Base-by-base conservation (phyloP, 2,888 invertebrate genomes). In the Eretmocerus hayati region DNA sequence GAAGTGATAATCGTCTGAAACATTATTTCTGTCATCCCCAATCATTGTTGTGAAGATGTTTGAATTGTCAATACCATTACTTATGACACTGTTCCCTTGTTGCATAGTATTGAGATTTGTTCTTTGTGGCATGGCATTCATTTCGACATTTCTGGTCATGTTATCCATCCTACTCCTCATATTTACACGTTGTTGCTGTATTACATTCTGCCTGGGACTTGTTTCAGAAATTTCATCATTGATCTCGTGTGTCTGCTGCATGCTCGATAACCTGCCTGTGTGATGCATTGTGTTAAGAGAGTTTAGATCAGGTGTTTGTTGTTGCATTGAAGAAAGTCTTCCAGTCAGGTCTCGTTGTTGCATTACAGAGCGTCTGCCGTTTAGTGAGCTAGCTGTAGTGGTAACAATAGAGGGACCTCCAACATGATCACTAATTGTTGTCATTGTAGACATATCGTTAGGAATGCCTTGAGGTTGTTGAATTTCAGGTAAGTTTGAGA, bases 1-100 rank as follows among this genome's bases (percentile, higher is more conserved):
- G 16, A 54, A 54, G 21, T 54, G 54, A 23, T 54, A 54, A n/a
- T 54, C 54, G n/a, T 54, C 54, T 4, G 53, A 53, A 3, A 53
- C 48, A 13, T 44, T 44, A 16, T 49, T 49, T n/a, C 43, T 19
- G 3, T 47, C 47, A 11, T 53, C 53, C 3, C 41, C 41, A 8
- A 43, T 47, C 3, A 41, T 37, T 3, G 50, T 30, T 5, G 43
- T 47, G n/a, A n/a, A n/a, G 13, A 35, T 36, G 22, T 40, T 41
- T n/a, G 47, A 49, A 23, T 19, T 35, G 37, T 54, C 54, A 22
- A 54, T 46, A 18, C 49, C 50, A 50, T 53, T 57, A 22, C 50
- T 50, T 6, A 52, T 50, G 13, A 26, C 37, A 19, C 54, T 48
- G 21, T 50, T 50, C 18, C 49, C 47, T 15, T 41, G 40, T 32